Percentiles rank a stretch among this genome's conserved stretches.
phyloP scores from a whole-genome alignment of 2,113 vertebrate species.

The Aleadryas rufinucha region DNA sequence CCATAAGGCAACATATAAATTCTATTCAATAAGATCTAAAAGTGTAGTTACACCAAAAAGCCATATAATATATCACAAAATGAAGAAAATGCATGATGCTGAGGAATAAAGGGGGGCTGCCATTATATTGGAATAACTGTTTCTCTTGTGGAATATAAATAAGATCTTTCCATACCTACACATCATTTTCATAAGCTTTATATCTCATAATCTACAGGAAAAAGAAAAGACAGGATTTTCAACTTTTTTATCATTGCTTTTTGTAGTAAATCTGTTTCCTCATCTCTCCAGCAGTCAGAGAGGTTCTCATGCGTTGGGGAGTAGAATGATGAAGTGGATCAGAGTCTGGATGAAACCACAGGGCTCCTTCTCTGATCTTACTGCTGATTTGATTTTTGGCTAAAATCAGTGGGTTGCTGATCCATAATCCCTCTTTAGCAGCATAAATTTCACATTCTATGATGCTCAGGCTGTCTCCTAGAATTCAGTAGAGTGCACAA shows the following conservation, averaged over 20 bases:
- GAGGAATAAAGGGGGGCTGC: background rate
- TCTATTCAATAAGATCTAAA: conserved; percentile 1
- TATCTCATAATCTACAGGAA: background rate
- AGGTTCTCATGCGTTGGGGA: background rate
- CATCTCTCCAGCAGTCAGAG: background rate
- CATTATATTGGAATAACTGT: background rate
- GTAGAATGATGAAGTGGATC: background rate
- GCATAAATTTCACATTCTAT: background rate
- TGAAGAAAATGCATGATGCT: background rate
- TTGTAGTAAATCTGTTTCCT: background rate
- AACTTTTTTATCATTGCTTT: background rate
- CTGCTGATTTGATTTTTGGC: background rate
- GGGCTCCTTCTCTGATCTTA: background rate
- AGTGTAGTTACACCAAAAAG: conserved; percentile 41
- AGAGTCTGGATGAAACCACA: background rate
- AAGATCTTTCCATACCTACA: background rate
- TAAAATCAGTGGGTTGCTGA: background rate
- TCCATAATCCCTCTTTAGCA: background rate
- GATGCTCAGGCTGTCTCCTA: background rate
- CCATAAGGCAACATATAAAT: conserved; percentile 38
- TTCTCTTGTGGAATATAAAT: background rate
- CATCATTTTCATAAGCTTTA: background rate
- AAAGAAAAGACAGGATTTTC: background rate
- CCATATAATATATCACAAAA: background rate
- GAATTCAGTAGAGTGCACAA: background rate